A percentile compares a stretch with the other conserved stretches of the same genome.
Conservation (phyloP, 2,888 invertebrate genomes). For the Drosophila atripex region DNA sequence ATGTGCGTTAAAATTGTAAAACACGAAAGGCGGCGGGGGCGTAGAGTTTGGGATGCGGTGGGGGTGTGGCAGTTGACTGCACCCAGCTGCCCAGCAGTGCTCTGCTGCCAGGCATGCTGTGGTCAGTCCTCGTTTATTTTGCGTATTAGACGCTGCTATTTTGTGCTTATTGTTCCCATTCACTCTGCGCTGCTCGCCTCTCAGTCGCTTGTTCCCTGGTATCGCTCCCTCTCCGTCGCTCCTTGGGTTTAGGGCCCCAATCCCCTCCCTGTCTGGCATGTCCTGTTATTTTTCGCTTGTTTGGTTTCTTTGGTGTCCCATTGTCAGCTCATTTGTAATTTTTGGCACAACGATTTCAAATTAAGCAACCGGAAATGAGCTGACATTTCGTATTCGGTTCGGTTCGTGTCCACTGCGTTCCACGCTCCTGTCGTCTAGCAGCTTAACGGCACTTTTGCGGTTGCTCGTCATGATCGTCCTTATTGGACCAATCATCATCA, state of each 20-base stretch:
- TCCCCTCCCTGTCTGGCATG: slow-evolving; percentile 41
- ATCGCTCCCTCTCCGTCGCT: not conserved
- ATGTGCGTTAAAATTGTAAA: slow-evolving; percentile 79
- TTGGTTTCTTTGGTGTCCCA: slow-evolving; percentile 71
- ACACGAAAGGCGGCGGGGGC: slow-evolving; percentile 50
- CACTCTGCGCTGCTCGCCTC: not conserved
- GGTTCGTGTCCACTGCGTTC: slow-evolving; percentile 15
- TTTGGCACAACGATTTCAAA: slow-evolving; percentile 73
- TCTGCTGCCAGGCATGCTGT: slow-evolving; percentile 61
- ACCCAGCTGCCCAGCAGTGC: slow-evolving; percentile 56
- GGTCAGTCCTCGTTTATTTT: slow-evolving; percentile 75
- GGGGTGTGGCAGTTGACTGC: slow-evolving; percentile 34
- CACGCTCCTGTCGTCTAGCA: slow-evolving; percentile 6
- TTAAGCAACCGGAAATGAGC: slow-evolving; percentile 81
- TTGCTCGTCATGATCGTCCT: slow-evolving; percentile 29
- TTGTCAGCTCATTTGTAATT: slow-evolving; percentile 77
- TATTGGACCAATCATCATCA: slow-evolving; percentile 30
- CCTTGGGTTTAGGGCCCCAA: not conserved
- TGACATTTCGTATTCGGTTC: slow-evolving; percentile 40
- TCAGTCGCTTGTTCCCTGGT: not conserved
- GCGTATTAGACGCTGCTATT: slow-evolving; percentile 80
- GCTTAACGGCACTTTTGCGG: slow-evolving; percentile 36
- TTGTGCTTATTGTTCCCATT: slow-evolving; percentile 71
- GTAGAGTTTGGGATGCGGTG: slow-evolving; percentile 3
- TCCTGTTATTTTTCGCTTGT: slow-evolving; percentile 75